phyloP scores from a whole-genome alignment of 53 echinoderm and acorn worm species.

The Pentamera pediparva region DNA sequence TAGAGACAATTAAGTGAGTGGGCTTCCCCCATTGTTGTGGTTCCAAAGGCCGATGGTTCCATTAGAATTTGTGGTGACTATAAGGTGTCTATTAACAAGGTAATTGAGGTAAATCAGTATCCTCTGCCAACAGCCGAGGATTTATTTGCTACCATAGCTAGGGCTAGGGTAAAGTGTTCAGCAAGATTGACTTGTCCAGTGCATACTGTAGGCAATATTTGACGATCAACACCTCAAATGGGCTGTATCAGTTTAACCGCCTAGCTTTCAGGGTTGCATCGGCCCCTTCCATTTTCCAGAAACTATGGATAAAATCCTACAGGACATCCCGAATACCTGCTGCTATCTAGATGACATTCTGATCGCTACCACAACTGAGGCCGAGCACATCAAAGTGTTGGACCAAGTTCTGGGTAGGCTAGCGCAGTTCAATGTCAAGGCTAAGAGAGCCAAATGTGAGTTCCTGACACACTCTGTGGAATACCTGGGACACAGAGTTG shows the following conservation, averaged over 20 bases:
- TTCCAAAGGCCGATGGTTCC: constrained; percentile 2
- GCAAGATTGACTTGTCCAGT: constrained; percentile 4
- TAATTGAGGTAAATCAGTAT: constrained; percentile 20
- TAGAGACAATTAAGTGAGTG: constrained; percentile 38
- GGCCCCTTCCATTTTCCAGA: neutral
- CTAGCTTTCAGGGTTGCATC: neutral
- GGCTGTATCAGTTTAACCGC: constrained; percentile 2
- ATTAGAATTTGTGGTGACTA: constrained; percentile 41
- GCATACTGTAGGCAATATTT: neutral
- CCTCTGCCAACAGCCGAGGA: neutral
- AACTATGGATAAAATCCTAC: neutral
- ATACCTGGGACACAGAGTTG: constrained; percentile 5
- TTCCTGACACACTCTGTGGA: neutral
- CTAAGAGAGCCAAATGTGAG: constrained; percentile 5
- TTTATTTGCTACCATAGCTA: neutral
- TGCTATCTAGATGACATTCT: constrained; percentile 9
- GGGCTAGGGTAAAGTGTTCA: neutral
- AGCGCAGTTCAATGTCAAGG: neutral
- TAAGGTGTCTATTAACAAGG: constrained; percentile 33
- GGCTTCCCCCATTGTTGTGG: constrained; percentile 19
- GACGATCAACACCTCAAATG: neutral
- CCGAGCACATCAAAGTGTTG: neutral
- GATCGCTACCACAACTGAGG: neutral
- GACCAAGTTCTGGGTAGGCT: constrained; percentile 7
- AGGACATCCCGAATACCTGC: neutral